Conservation (phyloP, 2,888 invertebrate genomes). For the Crocallis elinguaria region DNA sequence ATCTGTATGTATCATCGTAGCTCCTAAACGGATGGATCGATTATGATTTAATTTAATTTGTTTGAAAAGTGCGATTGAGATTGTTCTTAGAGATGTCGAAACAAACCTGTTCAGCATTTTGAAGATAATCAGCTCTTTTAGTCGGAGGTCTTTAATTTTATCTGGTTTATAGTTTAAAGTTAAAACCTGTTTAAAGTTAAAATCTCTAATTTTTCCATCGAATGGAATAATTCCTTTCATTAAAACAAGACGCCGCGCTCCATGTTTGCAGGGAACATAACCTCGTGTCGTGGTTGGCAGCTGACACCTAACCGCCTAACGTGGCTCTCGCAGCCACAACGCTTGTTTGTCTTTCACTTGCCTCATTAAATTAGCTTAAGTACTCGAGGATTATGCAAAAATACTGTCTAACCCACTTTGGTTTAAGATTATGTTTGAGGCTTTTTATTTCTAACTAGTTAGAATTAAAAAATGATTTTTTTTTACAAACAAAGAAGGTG, state of each 20-base stretch:
- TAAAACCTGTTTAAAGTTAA: not conserved
- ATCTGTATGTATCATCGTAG: too few species aligned
- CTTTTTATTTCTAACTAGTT: not conserved
- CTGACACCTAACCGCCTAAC: conserved; percentile 19
- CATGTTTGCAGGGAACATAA: conserved; percentile 18
- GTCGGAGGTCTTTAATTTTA: too few species aligned
- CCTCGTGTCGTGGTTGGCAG: conserved; percentile 22
- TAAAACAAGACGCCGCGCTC: not conserved
- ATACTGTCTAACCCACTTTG: conserved; percentile 7
- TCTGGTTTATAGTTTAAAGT: not conserved
- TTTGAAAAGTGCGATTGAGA: too few species aligned
- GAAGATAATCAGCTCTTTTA: too few species aligned
- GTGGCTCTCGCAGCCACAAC: conserved; percentile 9
- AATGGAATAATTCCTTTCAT: conserved; percentile 10
- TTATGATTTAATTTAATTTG: too few species aligned
- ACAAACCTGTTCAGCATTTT: too few species aligned
- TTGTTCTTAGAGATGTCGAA: not conserved
- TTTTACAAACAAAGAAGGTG: not conserved
- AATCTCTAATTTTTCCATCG: not conserved
- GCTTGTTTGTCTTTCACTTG: conserved; percentile 30
- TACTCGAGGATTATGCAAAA: conserved; percentile 13
- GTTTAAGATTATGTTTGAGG: not conserved
- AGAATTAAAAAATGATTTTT: too few species aligned
- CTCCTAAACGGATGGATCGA: too few species aligned
- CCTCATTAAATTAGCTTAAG: conserved; percentile 34